These are phyloP conservation scores for Sinocyclocheilus maitianheensis DNA, from an alignment of 2,113 vertebrate species.

Conservation along the genomic window DNA sequence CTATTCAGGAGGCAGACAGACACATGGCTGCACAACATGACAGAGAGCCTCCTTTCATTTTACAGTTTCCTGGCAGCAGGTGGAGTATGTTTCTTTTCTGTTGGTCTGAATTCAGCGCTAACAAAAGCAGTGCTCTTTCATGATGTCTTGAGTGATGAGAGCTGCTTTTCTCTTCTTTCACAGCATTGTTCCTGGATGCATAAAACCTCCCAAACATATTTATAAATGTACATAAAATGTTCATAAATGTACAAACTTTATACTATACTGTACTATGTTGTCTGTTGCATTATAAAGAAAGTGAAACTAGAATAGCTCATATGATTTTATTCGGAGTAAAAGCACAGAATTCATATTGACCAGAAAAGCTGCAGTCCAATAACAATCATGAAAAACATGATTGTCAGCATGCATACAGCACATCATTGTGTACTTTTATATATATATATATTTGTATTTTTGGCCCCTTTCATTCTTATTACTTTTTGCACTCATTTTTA, in stretches of 20 bases:
- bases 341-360: neutral
- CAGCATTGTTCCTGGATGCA: neutral
- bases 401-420: neutral
- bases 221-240: neutral
- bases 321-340: neutral
- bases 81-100: constrained; percentile 41
- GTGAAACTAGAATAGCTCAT: neutral
- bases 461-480: neutral
- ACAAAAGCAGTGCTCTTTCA: constrained; percentile 1
- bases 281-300: neutral
- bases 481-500: neutral
- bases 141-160: constrained; percentile 7
- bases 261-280: neutral
- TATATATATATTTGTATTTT: neutral
- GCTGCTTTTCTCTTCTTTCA: constrained; percentile 3
- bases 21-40: neutral
- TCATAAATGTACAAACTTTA: neutral
- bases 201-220: neutral
- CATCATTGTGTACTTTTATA: neutral
- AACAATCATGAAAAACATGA: neutral
- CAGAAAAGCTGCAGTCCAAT: neutral
- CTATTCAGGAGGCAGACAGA: constrained; percentile 21
- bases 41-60: constrained; percentile 21
- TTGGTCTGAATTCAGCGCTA: neutral
- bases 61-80: constrained; percentile 42